phyloP scores from a whole-genome alignment of 64 coral and sea anemone genomes.

The Trachythela sp. region DNA sequence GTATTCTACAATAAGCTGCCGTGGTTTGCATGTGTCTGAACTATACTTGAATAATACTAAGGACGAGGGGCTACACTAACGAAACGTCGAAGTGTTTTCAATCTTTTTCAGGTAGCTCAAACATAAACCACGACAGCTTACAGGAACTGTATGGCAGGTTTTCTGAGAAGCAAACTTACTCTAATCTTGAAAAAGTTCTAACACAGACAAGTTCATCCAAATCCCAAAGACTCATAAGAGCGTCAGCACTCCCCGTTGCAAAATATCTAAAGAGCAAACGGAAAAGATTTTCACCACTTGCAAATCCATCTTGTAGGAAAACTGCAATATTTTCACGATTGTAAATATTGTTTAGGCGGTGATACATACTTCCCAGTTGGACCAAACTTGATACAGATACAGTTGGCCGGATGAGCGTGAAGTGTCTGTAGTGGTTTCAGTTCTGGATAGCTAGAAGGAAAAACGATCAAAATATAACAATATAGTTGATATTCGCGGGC shows the following conservation, averaged over 20 bases:
- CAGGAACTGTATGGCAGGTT: too few species aligned
- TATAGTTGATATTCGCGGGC: too few species aligned
- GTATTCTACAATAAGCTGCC: too few species aligned
- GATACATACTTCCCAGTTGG: constrained; percentile 77
- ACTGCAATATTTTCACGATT: neutral
- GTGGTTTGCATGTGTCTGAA: too few species aligned
- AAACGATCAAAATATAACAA: neutral
- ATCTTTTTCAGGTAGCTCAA: too few species aligned
- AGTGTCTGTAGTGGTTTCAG: constrained; percentile 86
- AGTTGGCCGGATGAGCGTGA: constrained; percentile 97
- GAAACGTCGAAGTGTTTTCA: too few species aligned
- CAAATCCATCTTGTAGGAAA: neutral
- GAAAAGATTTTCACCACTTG: neutral
- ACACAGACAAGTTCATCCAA: constrained; percentile 98
- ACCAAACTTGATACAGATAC: constrained; percentile 99
- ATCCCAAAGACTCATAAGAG: constrained; percentile 93
- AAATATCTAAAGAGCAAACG: constrained; percentile 63
- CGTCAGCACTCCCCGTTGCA: constrained; percentile 98
- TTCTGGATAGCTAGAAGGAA: constrained; percentile 71
- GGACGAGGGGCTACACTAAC: too few species aligned
- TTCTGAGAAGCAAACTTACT: constrained; percentile 83
- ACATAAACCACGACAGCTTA: too few species aligned
- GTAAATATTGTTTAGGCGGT: too few species aligned
- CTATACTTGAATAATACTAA: too few species aligned
- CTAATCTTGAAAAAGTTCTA: constrained; percentile 92